Percentiles rank a stretch among this genome's conserved stretches.
Conservation (phyloP, 2,113 vertebrate genomes). For the Hypomesus transpacificus region DNA sequence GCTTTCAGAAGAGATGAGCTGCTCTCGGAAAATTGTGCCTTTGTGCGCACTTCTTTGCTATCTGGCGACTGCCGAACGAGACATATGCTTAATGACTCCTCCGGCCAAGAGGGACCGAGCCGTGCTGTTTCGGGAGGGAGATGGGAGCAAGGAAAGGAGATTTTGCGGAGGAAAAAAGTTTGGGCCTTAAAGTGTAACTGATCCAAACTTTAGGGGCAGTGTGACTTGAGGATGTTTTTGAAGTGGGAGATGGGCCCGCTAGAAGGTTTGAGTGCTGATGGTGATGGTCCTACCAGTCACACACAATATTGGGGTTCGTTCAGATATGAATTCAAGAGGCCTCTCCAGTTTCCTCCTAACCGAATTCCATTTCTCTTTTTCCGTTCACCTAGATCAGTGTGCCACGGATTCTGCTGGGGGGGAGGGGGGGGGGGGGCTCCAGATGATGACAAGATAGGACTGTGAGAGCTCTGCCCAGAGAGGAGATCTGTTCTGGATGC, state of each 20-base stretch:
- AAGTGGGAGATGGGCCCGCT: constrained; percentile 51
- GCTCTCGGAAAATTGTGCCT: constrained; percentile 64
- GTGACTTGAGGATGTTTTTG: constrained; percentile 26
- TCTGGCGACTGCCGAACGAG: constrained; percentile 66
- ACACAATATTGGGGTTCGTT: too few relatives aligned
- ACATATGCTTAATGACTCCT: constrained; percentile 78
- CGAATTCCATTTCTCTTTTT: too few relatives aligned
- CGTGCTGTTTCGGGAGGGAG: constrained; percentile 5
- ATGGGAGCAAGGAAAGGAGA: constrained; percentile 33
- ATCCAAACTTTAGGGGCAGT: constrained; percentile 42
- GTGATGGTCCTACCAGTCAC: too few relatives aligned
- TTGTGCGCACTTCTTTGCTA: constrained; percentile 65
- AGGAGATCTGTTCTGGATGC: too few relatives aligned
- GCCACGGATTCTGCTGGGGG: too few relatives aligned
- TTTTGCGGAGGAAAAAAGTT: constrained; percentile 31
- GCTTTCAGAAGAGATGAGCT: constrained; percentile 64
- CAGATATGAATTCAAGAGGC: neutral
- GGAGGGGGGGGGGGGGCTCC: too few relatives aligned
- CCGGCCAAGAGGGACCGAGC: constrained; percentile 48
- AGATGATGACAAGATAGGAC: too few relatives aligned
- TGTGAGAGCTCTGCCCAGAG: too few relatives aligned
- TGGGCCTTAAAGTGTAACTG: constrained; percentile 22
- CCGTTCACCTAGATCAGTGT: too few relatives aligned
- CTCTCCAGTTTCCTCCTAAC: too few relatives aligned
- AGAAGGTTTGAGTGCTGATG: constrained; percentile 24